Conservation (phyloP, 2,113 vertebrate genomes). For the Physeter macrocephalus region DNA sequence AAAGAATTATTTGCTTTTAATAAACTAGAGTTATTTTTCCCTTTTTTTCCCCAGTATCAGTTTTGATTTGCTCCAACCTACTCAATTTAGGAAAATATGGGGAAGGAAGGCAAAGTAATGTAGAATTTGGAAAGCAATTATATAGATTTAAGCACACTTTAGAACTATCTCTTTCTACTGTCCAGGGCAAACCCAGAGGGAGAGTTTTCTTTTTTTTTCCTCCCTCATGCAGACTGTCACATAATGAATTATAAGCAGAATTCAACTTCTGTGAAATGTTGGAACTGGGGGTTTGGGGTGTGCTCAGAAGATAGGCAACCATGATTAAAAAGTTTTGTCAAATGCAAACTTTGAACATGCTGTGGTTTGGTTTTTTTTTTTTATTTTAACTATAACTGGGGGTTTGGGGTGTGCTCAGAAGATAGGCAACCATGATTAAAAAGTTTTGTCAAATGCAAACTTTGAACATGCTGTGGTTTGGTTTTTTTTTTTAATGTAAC, state of each 20-base stretch:
- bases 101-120: neutral
- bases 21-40: neutral
- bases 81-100: neutral
- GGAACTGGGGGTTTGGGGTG: conserved; percentile 41
- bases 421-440: conserved; percentile 62
- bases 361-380: conserved; percentile 54
- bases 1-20: neutral
- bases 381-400: too few species aligned
- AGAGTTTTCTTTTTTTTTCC: neutral
- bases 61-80: neutral
- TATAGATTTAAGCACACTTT: neutral
- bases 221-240: neutral
- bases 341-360: conserved; percentile 71
- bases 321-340: conserved; percentile 71
- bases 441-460: conserved; percentile 67
- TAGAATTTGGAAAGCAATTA: neutral
- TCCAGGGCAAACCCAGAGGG: neutral
- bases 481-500: conserved; percentile 60
- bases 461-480: conserved; percentile 66
- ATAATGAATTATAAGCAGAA: conserved; percentile 61
- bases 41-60: neutral
- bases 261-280: conserved; percentile 59
- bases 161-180: neutral
- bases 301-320: conserved; percentile 44
- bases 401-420: conserved; percentile 33